Base-by-base conservation (phyloP, 2,797 vertebrate species). In the Eulemur albifrons region DNA sequence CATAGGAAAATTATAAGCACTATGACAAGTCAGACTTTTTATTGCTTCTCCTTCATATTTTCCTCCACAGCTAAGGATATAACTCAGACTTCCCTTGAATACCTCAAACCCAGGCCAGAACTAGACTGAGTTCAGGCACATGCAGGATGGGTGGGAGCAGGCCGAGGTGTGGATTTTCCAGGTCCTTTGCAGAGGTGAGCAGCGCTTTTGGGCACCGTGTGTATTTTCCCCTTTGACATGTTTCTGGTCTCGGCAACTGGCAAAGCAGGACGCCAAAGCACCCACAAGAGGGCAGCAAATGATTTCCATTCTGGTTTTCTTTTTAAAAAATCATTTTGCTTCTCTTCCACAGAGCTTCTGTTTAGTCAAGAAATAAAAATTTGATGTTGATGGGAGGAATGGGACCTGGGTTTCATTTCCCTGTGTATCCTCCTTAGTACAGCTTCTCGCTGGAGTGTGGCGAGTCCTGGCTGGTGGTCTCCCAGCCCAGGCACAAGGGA, bases 261-360 rank as follows among this genome's bases (percentile, higher is more conserved):
- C 94, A 54, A 52, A 81, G 67, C 45, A 96, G 57, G 85, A 69
- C 92, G 96, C 72, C 50, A 69, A 84, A 18, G 23, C 23, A 70
- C 86, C 98, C 98, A 98, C 98, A 14, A 98, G 98, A 98, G 98
- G 98, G 98, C 98, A 98, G 98, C 98, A 98, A 96, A 98, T 97
- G 98, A 98, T 94, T 98, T 98, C 96, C 67, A 63, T 92, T 94
- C 90, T 59, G 12, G 52, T 87, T 98, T 87, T 59, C 38, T 96
- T 93, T 96, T 80, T 57, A 5, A 84, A 97, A 95, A 98, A 97
- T 97, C 93, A 18, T 95, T 97, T 97, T 63, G 97, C 97, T 97
- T 98, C 95, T 96, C 83, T 98, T 97, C 95, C 92, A 38, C 84
- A 1, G 57, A 97, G 96, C 97, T 98, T 94, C 97, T 98, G 57